A percentile compares a stretch with the other conserved stretches of the same genome.
Conservation (phyloP, 2,797 vertebrate species). For the Clarias platycephalus region DNA sequence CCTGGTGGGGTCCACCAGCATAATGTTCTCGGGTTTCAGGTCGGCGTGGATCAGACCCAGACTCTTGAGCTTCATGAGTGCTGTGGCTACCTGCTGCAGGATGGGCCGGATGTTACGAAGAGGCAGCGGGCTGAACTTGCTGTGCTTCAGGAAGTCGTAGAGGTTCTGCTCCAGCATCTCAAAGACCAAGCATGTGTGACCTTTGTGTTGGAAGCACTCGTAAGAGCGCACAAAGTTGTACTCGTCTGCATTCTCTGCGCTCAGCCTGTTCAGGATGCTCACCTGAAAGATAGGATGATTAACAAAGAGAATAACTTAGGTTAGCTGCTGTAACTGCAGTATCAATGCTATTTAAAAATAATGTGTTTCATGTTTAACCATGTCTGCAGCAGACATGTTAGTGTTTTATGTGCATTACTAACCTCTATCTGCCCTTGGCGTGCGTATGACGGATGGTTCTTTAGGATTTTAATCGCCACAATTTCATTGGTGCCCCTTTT, state of each 20-base stretch:
- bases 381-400: not conserved
- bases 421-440: slow-evolving; percentile 98
- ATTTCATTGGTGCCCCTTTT: slow-evolving; percentile 98
- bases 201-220: slow-evolving; percentile 99
- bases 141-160: slow-evolving; percentile 98
- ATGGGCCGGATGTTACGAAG: slow-evolving; percentile 81
- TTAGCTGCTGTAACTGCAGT: not conserved
- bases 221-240: slow-evolving; percentile 98
- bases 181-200: slow-evolving; percentile 97
- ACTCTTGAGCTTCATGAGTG: slow-evolving; percentile 97
- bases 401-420: slow-evolving; percentile 35
- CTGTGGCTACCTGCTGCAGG: slow-evolving; percentile 88
- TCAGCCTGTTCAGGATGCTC: slow-evolving; percentile 93
- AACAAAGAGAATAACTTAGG: not conserved
- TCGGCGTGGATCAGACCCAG: slow-evolving; percentile 97
- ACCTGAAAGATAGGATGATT: slow-evolving; percentile 70
- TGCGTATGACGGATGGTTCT: slow-evolving; percentile 96
- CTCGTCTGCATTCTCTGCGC: slow-evolving; percentile 94
- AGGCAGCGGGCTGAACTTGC: slow-evolving; percentile 97
- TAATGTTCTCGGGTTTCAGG: slow-evolving; percentile 98
- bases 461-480: slow-evolving; percentile 97
- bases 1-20: slow-evolving; percentile 94
- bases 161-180: slow-evolving; percentile 99
- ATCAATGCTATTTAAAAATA: not conserved
- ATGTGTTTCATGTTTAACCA: not conserved